Evolutionary conservation across 64 coral and sea anemone genomes (phyloP), one percentile per base, ranked within the genome.

Genomic region (Hydrozoanthus tunicans): DNA sequence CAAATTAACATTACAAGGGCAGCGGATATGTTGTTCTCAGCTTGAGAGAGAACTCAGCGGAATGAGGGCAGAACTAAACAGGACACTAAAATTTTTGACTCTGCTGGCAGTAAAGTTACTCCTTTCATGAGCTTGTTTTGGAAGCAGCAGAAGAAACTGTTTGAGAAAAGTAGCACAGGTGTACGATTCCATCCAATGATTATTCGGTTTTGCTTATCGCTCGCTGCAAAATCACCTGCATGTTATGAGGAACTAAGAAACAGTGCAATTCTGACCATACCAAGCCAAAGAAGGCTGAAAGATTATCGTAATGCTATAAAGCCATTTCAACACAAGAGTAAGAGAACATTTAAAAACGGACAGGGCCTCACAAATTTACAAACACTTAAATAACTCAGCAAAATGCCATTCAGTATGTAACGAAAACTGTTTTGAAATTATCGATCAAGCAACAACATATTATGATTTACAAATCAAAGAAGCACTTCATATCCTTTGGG

Each of bases 131-230:
- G 64, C 20, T 13, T 52, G 9, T 81, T 81, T 81, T 81, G 79
- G 79, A 58, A 81, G 9, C 17, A 81, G 25, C 79, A 81, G 59
- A 81, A 81, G 79, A 43, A 81, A 81, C 25, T 81, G 9, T 64
- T 81, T 23, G 25, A n/a, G 51, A 81, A 11, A 51, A 81, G 15
- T 62, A 81, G 56, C 7, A 81, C 57, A 52, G 79, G 59, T 14
- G 24, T 81, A 17, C 79, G 59, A 58, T 81, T 32, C 79, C 79
- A 81, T 64, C 79, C 79, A 5, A 81, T 81, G 79, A 81, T 81
- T 81, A 81, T 81, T 64, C 20, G 59, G 24, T 81, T 81, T 26
- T 81, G 59, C 56, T 32, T 51, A 6, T 81, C 79, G 6, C 58
- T 81, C 20, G 60, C 79, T 63, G 57, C 79, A 12, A 81, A 81